These are phyloP conservation scores for Pseudotriccus pelzelni DNA, from an alignment of 2,797 vertebrate genomes.

Conservation along the genomic window DNA sequence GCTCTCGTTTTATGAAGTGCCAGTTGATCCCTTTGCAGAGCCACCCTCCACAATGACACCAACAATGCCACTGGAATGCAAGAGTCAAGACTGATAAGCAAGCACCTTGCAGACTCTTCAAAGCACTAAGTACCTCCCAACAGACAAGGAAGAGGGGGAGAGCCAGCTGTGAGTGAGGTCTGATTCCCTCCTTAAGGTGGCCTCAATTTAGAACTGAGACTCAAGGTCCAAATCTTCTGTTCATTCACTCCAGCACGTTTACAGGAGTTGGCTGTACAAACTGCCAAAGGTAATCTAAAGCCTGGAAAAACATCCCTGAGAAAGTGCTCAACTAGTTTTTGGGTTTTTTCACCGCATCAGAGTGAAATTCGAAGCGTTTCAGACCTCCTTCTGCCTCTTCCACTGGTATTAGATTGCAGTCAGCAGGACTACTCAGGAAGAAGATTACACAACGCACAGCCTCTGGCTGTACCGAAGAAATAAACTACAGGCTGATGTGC, in stretches of 20 bases:
- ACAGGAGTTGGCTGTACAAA: not conserved
- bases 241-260: not conserved
- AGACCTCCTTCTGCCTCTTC: not conserved
- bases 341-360: not conserved
- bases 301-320: constrained; percentile 22
- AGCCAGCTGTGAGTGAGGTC: not conserved
- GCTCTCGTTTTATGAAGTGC: not conserved
- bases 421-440: not conserved
- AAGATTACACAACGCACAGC: not conserved
- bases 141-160: not conserved
- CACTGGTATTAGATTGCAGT: not conserved
- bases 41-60: not conserved
- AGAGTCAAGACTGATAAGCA: not conserved
- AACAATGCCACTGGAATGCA: not conserved
- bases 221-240: not conserved
- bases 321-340: not conserved
- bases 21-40: not conserved
- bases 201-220: not conserved
- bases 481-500: constrained; percentile 7
- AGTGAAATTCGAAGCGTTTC: constrained; percentile 7
- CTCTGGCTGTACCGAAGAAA: not conserved
- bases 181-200: not conserved
- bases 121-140: not conserved
- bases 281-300: not conserved
- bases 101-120: not conserved